These are phyloP conservation scores for Drosophila lini DNA, from an alignment of 1,140 invertebrate genomes.

Conservation along the genomic window DNA sequence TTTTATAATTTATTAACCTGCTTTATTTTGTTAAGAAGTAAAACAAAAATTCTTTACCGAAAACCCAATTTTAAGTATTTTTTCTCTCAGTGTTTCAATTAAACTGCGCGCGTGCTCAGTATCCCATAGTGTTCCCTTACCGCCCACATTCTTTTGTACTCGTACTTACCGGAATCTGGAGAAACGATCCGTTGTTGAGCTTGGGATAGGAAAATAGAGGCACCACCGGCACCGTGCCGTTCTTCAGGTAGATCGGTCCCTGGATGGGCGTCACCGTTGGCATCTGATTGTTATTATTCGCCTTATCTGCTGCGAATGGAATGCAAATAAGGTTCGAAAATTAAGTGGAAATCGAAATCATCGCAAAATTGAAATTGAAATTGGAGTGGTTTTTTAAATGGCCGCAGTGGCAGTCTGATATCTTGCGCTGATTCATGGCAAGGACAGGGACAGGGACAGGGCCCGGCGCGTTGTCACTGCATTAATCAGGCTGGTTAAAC, in stretches of 20 bases:
- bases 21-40: background rate
- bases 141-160: slow-evolving; percentile 3
- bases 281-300: slow-evolving; percentile 64
- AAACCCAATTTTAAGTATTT: background rate
- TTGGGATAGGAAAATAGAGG: slow-evolving; percentile 93
- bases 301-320: slow-evolving; percentile 61
- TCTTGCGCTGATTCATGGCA: slow-evolving; percentile 46
- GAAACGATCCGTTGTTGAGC: slow-evolving; percentile 92
- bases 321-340: slow-evolving; percentile 38
- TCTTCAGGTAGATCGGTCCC: slow-evolving; percentile 91
- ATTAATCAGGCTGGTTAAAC: slow-evolving; percentile 61
- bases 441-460: slow-evolving; percentile 33
- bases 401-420: slow-evolving; percentile 30
- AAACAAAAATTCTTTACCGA: background rate
- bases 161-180: slow-evolving; percentile 93
- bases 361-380: slow-evolving; percentile 21
- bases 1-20: background rate
- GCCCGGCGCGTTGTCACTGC: slow-evolving; percentile 43
- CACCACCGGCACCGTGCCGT: slow-evolving; percentile 92
- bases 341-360: slow-evolving; percentile 27
- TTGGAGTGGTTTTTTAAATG: slow-evolving; percentile 38
- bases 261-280: slow-evolving; percentile 90
- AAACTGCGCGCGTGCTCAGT: slow-evolving; percentile 50
- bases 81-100: slow-evolving; percentile 25
- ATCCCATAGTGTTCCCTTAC: background rate